Evolutionary conservation across 2,888 invertebrate genomes (phyloP).

Genomic region (Drosophila limbata): DNA sequence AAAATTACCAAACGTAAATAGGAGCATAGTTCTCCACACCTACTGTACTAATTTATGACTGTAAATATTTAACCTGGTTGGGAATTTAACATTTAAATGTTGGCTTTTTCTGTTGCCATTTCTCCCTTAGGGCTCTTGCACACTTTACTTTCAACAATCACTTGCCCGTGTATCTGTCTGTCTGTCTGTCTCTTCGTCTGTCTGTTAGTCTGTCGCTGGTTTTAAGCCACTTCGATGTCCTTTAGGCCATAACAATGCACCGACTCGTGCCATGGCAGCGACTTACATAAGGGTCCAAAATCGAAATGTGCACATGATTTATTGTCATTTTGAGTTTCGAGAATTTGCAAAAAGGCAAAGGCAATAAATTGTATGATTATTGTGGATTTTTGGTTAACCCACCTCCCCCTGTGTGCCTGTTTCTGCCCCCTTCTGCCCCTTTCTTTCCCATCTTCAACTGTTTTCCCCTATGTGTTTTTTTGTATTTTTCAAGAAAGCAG

Average conservation of each 20-base stretch:
- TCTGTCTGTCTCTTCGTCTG: slow-evolving; percentile 1
- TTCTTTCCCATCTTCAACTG: slow-evolving; percentile 2
- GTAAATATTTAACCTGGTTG: background rate
- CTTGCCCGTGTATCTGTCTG: slow-evolving; percentile 15
- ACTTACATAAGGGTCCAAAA: slow-evolving; percentile 60
- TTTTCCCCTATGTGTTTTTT: background rate
- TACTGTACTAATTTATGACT: background rate
- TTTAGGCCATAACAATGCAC: slow-evolving; percentile 69
- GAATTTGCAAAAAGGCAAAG: slow-evolving; percentile 80
- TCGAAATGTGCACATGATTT: slow-evolving; percentile 73
- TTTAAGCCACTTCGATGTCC: slow-evolving; percentile 44
- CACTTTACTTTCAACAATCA: slow-evolving; percentile 36
- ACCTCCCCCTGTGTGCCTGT: background rate
- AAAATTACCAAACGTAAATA: no score
- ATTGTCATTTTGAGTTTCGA: slow-evolving; percentile 79
- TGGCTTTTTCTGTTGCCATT: background rate
- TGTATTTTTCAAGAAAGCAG: slow-evolving; percentile 59
- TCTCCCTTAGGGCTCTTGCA: slow-evolving; percentile 2
- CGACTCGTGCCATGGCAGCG: slow-evolving; percentile 68
- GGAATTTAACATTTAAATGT: background rate
- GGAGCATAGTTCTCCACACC: no score
- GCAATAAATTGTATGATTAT: slow-evolving; percentile 83
- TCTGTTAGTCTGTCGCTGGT: background rate
- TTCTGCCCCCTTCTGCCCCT: background rate
- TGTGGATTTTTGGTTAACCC: slow-evolving; percentile 55